Percentiles rank a stretch among this genome's conserved stretches.
These are phyloP conservation scores for Antechinus stuartii DNA, from an alignment of 2,113 vertebrate genomes.

Conservation along the genomic window DNA sequence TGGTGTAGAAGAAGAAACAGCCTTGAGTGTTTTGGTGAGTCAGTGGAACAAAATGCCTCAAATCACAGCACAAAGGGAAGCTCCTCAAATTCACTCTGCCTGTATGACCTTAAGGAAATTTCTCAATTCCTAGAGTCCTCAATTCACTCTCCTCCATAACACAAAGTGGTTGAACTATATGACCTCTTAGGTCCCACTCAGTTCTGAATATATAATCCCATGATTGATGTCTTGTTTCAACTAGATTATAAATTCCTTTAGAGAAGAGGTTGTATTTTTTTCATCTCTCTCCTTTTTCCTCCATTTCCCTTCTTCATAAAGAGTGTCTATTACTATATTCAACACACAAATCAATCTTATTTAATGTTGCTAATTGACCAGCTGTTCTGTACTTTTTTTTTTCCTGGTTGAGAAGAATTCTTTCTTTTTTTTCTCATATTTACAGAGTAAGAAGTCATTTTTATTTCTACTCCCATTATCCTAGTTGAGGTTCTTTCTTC, in stretches of 20 bases:
- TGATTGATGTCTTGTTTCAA: background rate
- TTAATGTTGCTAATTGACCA: background rate
- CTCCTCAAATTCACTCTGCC: background rate
- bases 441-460: background rate
- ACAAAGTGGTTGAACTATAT: background rate
- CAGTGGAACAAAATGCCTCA: background rate
- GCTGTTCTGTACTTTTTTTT: background rate
- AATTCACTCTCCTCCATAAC: background rate
- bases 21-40: background rate
- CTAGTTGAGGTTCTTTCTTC: background rate
- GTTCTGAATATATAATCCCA: background rate
- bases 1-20: background rate
- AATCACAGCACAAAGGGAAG: background rate
- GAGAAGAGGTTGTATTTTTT: background rate
- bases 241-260: background rate
- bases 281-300: background rate
- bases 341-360: background rate
- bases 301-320: constrained; percentile 25
- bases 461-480: background rate
- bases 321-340: background rate
- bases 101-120: background rate
- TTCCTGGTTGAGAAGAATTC: too few species aligned
- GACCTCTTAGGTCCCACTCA: background rate
- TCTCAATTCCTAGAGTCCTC: background rate
- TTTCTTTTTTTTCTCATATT: background rate